These are phyloP conservation scores for Rutpela maculata DNA, from an alignment of 2,888 invertebrate genomes.

Conservation along the genomic window DNA sequence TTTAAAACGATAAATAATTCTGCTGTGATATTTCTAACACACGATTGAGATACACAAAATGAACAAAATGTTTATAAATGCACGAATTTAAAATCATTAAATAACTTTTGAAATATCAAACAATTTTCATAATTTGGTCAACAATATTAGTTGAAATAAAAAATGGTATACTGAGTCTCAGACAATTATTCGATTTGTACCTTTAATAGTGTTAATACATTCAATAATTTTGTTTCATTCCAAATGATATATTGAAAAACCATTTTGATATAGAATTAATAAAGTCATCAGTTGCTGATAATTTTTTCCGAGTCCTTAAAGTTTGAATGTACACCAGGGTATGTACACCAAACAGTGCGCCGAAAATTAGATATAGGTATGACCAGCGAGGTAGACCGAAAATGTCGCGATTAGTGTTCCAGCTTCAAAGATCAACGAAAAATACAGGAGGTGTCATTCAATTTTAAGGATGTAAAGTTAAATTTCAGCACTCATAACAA, in stretches of 20 bases:
- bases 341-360: conserved; percentile 2
- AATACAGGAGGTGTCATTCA: neutral
- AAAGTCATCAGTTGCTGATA: neutral
- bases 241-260: neutral
- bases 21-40: no score
- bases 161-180: no score
- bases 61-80: no score
- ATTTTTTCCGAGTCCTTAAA: neutral
- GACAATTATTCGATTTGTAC: no score
- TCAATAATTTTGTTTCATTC: neutral
- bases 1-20: no score
- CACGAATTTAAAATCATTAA: no score
- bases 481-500: neutral
- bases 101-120: no score
- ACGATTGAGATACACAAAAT: no score
- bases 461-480: neutral
- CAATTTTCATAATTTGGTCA: no score
- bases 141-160: no score
- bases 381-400: conserved; percentile 10
- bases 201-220: neutral
- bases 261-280: neutral
- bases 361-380: neutral
- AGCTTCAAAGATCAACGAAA: neutral
- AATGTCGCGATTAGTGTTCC: conserved; percentile 5
- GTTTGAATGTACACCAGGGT: neutral